These are phyloP conservation scores for Aphis gossypii DNA, from an alignment of 1,140 invertebrate genomes.

Conservation along the genomic window DNA sequence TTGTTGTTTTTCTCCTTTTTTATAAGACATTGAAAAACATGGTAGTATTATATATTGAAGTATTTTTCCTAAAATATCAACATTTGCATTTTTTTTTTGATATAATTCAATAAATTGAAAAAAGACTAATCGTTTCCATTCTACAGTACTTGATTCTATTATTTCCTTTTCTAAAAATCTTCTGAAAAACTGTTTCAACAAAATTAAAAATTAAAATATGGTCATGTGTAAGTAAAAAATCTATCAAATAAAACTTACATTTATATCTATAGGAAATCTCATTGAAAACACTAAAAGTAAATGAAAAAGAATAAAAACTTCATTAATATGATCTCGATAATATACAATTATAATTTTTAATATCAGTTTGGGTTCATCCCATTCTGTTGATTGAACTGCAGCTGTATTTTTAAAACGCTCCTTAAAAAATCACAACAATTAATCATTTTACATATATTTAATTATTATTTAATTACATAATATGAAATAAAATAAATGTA, in stretches of 20 bases:
- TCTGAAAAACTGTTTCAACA: constrained; percentile 34
- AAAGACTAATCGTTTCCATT: constrained; percentile 31
- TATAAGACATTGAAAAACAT: constrained; percentile 42
- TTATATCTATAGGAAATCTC: constrained; percentile 38
- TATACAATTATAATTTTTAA: constrained; percentile 36
- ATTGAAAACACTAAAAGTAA: not conserved
- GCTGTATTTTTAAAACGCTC: constrained; percentile 45
- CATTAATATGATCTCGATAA: not conserved
- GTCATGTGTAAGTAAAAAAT: not conserved
- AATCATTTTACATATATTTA: not conserved
- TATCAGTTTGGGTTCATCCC: constrained; percentile 48
- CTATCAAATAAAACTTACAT: constrained; percentile 30
- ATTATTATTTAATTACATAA: not conserved
- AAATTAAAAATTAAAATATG: not conserved
- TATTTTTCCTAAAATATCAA: constrained; percentile 44
- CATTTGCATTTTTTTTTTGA: not conserved
- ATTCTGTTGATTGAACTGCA: constrained; percentile 39
- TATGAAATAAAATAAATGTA: not conserved
- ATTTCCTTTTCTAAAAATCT: constrained; percentile 39
- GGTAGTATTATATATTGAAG: constrained; percentile 46
- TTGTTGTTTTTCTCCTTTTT: constrained; percentile 34
- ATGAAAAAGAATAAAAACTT: constrained; percentile 41
- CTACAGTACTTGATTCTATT: not conserved
- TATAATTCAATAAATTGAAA: constrained; percentile 47
- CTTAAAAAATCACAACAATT: not conserved